These are phyloP conservation scores for Syrphus vitripennis DNA, from an alignment of 2,888 invertebrate genomes.

Conservation along the genomic window DNA sequence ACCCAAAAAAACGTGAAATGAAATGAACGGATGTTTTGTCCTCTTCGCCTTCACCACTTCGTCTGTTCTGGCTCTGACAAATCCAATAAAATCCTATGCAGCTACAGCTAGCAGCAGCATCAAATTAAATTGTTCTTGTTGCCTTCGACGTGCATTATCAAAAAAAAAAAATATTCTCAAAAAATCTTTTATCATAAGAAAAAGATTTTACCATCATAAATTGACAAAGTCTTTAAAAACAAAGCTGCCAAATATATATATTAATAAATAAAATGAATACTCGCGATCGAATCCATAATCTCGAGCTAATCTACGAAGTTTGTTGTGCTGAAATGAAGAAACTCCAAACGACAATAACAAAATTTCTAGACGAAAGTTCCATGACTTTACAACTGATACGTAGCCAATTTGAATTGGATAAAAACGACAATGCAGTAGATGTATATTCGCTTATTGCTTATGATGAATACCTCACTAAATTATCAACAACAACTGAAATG, in stretches of 20 bases:
- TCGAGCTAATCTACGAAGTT: conserved; percentile 59
- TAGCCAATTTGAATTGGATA: conserved; percentile 17
- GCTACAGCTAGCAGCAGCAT: background rate
- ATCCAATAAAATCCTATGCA: conserved; percentile 37
- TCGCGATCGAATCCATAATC: conserved; percentile 58
- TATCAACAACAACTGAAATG: conserved; percentile 53
- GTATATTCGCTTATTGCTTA: conserved; percentile 46
- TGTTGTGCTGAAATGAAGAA: conserved; percentile 64
- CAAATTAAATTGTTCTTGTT: background rate
- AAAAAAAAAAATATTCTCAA: background rate
- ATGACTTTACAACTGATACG: conserved; percentile 46
- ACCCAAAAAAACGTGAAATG: background rate
- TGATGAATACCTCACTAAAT: conserved; percentile 58
- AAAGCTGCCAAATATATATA: conserved; percentile 31
- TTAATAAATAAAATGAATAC: conserved; percentile 55
- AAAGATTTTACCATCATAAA: conserved; percentile 12
- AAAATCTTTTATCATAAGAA: background rate
- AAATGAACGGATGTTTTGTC: conserved; percentile 44
- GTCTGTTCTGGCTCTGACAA: background rate
- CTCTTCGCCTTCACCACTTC: background rate
- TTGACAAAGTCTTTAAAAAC: conserved; percentile 43
- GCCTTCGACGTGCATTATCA: conserved; percentile 6
- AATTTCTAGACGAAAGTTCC: conserved; percentile 54
- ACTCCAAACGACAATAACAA: conserved; percentile 48
- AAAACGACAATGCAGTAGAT: background rate